Conservation (phyloP, 2,113 vertebrate genomes). For the Sinocyclocheilus anophthalmus region DNA sequence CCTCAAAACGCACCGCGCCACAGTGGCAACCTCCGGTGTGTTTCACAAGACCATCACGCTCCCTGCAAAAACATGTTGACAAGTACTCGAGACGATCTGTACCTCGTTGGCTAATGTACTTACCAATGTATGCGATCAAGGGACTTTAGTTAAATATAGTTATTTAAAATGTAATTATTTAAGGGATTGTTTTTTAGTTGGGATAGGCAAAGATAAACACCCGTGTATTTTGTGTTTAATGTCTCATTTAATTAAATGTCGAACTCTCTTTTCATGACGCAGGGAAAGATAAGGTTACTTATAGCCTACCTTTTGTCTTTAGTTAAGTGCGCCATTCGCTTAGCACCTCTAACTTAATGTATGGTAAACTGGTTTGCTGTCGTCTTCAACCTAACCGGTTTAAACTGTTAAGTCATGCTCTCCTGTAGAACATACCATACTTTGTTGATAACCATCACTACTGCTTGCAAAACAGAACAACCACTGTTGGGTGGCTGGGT, state of each 20-base stretch:
- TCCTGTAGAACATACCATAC: neutral
- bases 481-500: neutral
- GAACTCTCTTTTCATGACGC: neutral
- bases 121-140: neutral
- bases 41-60: slow-evolving; percentile 83
- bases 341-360: neutral
- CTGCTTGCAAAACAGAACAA: slow-evolving; percentile 17
- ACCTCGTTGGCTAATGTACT: neutral
- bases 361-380: neutral
- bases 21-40: slow-evolving; percentile 94
- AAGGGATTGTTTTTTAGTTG: neutral
- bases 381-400: neutral
- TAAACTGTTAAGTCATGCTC: neutral
- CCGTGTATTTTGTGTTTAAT: neutral
- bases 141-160: neutral
- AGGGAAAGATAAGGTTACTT: neutral
- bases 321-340: neutral
- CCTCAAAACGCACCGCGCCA: slow-evolving; percentile 89
- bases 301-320: slow-evolving; percentile 45
- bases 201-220: neutral
- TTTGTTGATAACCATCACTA: neutral
- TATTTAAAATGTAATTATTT: neutral
- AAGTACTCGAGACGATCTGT: neutral
- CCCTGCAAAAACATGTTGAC: slow-evolving; percentile 64
- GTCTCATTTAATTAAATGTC: neutral